phyloP scores from a whole-genome alignment of 2,888 invertebrate genomes.

The Lysandra bellargus region DNA sequence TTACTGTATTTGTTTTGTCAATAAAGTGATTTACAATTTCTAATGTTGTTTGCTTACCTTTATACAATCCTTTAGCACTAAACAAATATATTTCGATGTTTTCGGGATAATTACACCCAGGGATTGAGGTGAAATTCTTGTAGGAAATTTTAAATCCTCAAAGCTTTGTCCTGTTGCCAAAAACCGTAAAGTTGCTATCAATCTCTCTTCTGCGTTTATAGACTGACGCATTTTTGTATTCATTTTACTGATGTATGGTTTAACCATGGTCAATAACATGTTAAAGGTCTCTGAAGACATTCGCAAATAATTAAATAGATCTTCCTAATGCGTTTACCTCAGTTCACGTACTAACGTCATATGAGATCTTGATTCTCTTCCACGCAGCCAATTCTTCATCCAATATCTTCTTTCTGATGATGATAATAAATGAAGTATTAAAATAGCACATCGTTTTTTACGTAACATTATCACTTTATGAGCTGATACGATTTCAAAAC shows the following conservation, averaged over 20 bases:
- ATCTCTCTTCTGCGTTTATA: conserved; percentile 20
- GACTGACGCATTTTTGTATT: conserved; percentile 26
- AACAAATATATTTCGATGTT: conserved; percentile 26
- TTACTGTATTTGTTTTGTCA: conserved; percentile 15
- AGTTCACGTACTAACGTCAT: conserved; percentile 26
- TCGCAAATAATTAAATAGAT: conserved; percentile 24
- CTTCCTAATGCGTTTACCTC: conserved; percentile 21
- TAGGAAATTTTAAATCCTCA: conserved; percentile 25
- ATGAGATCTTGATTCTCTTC: conserved; percentile 21
- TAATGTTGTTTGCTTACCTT: conserved; percentile 25
- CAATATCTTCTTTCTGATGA: conserved; percentile 27
- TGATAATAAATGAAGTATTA: conserved; percentile 17
- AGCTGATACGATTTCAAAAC: not conserved
- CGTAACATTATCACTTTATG: not conserved
- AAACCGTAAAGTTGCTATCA: conserved; percentile 23
- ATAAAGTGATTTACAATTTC: not conserved
- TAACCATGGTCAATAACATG: conserved; percentile 19
- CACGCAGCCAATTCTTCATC: conserved; percentile 8
- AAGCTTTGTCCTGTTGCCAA: not conserved
- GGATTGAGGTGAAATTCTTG: conserved; percentile 27
- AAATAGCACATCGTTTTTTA: not conserved
- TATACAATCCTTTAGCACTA: conserved; percentile 20
- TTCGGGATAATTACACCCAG: conserved; percentile 18
- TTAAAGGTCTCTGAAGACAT: conserved; percentile 20
- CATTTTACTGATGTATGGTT: conserved; percentile 23